Percentiles rank a stretch among this genome's conserved stretches.
These are phyloP conservation scores for Sinonovacula constricta DNA, from an alignment of 1,140 invertebrate species.

Conservation along the genomic window DNA sequence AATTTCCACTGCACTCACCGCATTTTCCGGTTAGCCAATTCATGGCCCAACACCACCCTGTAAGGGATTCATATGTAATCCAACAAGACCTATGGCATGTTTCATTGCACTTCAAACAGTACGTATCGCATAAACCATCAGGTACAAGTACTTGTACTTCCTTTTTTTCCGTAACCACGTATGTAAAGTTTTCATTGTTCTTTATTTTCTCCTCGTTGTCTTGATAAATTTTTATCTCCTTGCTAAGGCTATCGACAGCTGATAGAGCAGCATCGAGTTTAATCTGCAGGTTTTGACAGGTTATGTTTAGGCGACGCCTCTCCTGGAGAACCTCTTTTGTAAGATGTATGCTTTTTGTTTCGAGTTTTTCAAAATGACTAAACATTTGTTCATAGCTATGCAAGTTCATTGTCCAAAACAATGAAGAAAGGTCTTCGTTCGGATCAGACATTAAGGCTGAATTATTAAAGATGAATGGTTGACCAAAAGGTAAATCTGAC, in stretches of 20 bases:
- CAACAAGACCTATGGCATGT: constrained; percentile 49
- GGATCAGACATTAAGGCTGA: not conserved
- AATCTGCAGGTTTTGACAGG: constrained; percentile 1
- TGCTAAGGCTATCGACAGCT: constrained; percentile 8
- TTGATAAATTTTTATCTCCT: constrained; percentile 9
- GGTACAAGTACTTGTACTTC: not conserved
- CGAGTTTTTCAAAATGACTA: constrained; percentile 8
- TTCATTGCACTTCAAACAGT: constrained; percentile 41
- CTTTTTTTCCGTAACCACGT: no score
- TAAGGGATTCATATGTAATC: not conserved
- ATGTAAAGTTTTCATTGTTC: constrained; percentile 45
- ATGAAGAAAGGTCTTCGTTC: not conserved
- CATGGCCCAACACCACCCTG: not conserved
- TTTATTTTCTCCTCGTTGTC: constrained; percentile 36
- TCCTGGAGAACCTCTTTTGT: no score
- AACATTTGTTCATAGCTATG: constrained; percentile 24
- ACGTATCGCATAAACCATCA: constrained; percentile 36
- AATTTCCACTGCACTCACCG: constrained; percentile 8
- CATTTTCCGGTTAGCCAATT: constrained; percentile 1
- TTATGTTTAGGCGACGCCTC: no score
- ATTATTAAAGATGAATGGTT: constrained; percentile 30
- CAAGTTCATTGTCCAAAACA: constrained; percentile 27
- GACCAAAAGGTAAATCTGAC: constrained; percentile 35
- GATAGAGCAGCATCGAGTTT: constrained; percentile 20
- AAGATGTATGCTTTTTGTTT: no score